Evolutionary conservation across 1,140 invertebrate genomes (phyloP), one percentile per base, ranked within the genome.

Genomic region (Calliopsis andreniformis): DNA sequence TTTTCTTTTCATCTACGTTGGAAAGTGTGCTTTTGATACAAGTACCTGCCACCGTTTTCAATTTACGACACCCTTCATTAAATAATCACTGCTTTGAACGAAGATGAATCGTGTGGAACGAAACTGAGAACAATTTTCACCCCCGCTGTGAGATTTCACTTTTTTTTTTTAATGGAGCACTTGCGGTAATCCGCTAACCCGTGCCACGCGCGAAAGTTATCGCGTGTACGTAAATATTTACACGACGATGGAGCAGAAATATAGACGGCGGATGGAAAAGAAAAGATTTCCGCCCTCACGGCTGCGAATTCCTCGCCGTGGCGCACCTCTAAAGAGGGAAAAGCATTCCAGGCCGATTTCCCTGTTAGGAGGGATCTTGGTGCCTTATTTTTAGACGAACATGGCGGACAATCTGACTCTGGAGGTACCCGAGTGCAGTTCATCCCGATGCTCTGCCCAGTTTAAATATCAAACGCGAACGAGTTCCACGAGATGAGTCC

Each of bases 191-290:
- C 35, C 56, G 49, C 3, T 42, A 32, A 3, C 18, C 3, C 0
- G 1, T 10, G 7, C 20, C 32, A 4, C 18, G n/a, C 7, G 12
- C 25, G 7, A 64, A 77, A 66, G 51, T 39, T 28, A 58, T 39
- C 62, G 63, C 20, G 53, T 58, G 32, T 68, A 67, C 67, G 78
- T 81, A 85, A 88, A 89, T 84, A 88, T 87, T 86, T 89, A 84
- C 78, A 68, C 49, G 42, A 39, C 35, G 49, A 1, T 8, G 28
- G 20, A 43, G 35, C 35, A 28, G 20, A 56, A 47, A 62, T 75
- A 76, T 64, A 71, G 55, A 58, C 23, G 58, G n/a, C 4, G 64
- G 10, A 16, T 3, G 6, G 10, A 49, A 12, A 58, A 68, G 25
- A 53, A 30, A 42, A 42, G 42, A 68, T 68, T 73, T 64, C 25